Evolutionary conservation across 2,888 invertebrate genomes (phyloP), one percentile per base, ranked within the genome.

Genomic region (Caenorhabditis angaria): DNA sequence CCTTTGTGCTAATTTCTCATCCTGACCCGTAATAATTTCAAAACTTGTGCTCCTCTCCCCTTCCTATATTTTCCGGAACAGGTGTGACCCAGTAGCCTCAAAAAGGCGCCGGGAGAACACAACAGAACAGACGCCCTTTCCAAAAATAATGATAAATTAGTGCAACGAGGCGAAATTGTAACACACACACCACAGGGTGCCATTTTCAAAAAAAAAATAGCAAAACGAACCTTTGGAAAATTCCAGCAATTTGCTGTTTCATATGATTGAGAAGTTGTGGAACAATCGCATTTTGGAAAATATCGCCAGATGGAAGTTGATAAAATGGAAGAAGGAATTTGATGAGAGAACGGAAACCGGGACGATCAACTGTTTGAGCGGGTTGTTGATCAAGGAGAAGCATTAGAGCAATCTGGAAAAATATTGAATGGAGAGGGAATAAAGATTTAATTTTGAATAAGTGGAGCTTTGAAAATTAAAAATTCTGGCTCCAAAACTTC

Each of bases 321-420:
- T 81, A 78, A 25, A 70, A 68, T 20, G 80, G 80, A 25, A 76
- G 67, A 35, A 81, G 60, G 57, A 71, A 78, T 70, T 74, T 75
- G 61, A 74, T 71, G 12, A 82, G 71, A 5, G 77, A 76, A 20
- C 82, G 73, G 66, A 82, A 81, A 14, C 82, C 82, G 12, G 76
- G 80, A 41, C 78, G 70, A 63, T 82, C 81, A 27, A 82, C 80
- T 22, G 81, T 48, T 14, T 74, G 71, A n/a, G 80, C 67, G 12
- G 78, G 78, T n/a, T 78, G 78, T 57, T 78, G 76, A 56, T 82
- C 82, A 48, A 82, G 73, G 8, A 81, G 67, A 29, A 82, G 76
- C 82, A 82, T 82, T 53, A 82, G 61, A 18, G 82, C 82, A 48
- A 82, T 77, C 76, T 82, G 71, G 60, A 78, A 73, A 5, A 6